These are phyloP conservation scores for Trichoplusia ni DNA, from an alignment of 1,140 invertebrate species.

Conservation along the genomic window DNA sequence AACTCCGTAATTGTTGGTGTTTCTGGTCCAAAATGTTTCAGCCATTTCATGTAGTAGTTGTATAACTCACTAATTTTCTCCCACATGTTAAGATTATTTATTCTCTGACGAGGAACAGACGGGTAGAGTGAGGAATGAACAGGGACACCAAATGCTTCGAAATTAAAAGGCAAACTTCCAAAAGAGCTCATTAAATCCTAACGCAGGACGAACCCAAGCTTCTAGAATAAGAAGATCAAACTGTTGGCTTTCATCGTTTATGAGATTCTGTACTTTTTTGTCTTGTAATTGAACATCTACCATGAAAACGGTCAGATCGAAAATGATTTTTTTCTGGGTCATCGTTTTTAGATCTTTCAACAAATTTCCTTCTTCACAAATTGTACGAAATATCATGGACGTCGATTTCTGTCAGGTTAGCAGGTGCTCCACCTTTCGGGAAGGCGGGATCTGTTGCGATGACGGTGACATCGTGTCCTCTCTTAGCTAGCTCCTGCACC, in stretches of 20 bases:
- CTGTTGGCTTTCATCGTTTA: conserved; percentile 42
- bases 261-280: conserved; percentile 48
- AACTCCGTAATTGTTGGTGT: conserved; percentile 61
- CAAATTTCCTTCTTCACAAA: conserved; percentile 37
- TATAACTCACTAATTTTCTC: conserved; percentile 55
- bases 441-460: conserved; percentile 52
- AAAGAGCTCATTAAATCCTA: conserved; percentile 54
- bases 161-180: conserved; percentile 25
- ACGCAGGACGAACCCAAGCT: conserved; percentile 36
- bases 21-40: not conserved
- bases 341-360: conserved; percentile 22
- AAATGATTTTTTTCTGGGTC: conserved; percentile 25
- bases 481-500: conserved; percentile 59
- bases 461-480: conserved; percentile 73
- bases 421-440: conserved; percentile 31
- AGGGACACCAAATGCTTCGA: conserved; percentile 30
- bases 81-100: conserved; percentile 50
- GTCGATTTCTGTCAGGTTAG: conserved; percentile 45
- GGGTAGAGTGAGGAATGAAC: conserved; percentile 40
- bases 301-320: conserved; percentile 34
- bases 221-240: conserved; percentile 59
- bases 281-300: conserved; percentile 52
- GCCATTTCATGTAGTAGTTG: conserved; percentile 31
- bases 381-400: conserved; percentile 41
- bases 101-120: conserved; percentile 33